Evolutionary conservation across 2,797 vertebrate species (phyloP), one percentile per base, ranked within the genome.

Genomic region (Lagocephalus sceleratus): DNA sequence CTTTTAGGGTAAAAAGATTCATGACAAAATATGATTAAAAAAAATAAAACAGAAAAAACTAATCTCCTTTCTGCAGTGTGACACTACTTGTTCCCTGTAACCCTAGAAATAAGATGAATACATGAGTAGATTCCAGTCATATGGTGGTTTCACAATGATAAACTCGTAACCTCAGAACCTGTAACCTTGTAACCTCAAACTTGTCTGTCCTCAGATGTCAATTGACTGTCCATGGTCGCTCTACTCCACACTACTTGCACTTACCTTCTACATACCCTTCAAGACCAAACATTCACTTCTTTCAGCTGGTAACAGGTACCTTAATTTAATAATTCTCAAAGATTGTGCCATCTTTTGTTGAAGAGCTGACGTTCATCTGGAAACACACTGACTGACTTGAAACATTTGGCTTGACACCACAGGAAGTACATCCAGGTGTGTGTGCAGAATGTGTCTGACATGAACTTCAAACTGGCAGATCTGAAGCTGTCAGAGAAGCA

Each of bases 141-240:
- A 29, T 29, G 9, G 8, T 29, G 29, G 29, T 29, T 29, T 29
- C 29, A 29, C 12, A 3, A 32, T 19, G 19, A 46, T 17, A 49
- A 9, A 25, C 19, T 47, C 39, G 44, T n/a, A n/a, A n/a, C n/a
- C n/a, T n/a, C n/a, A n/a, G n/a, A n/a, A n/a, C n/a, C 23, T 23
- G 16, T 3, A 14, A 35, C 10, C 32, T 35, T 12, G 12, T 14
- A 12, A n/a, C n/a, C n/a, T n/a, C n/a, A n/a, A n/a, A n/a, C n/a
- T 39, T 6, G 9, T 32, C 66, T 66, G 47, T 68, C 41, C 57
- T 2, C 85, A 99, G 97, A 93, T 99, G 78, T 98, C 97, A 11
- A 94, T 99, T 5, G 97, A 99, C 81, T 98, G 97, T 63, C 97
- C 97, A 0, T 99, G 97, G 97, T 97, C 97, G 0, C 98, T 98